Percentiles rank a stretch among this genome's conserved stretches.
phyloP scores from a whole-genome alignment of 2,113 vertebrate species.

The Seriola aureovittata region DNA sequence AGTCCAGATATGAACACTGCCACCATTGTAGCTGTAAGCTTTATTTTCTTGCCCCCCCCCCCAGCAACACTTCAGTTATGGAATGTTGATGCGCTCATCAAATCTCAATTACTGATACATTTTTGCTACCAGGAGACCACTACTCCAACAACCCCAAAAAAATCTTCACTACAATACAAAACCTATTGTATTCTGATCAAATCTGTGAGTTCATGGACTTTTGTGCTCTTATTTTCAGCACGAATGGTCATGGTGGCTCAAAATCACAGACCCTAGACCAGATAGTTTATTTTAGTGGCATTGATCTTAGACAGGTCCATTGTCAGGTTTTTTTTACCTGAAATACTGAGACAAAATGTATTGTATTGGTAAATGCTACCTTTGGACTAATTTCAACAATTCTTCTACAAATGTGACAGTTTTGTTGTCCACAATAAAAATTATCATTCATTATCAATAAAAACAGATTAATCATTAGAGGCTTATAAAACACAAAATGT shows the following conservation, averaged over 20 bases:
- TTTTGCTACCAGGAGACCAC: background rate
- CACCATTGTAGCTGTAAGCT: constrained; percentile 51
- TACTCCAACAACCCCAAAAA: background rate
- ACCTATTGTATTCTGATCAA: too few species aligned
- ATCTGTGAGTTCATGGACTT: background rate
- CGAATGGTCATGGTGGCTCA: background rate
- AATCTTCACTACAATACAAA: background rate
- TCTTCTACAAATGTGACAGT: background rate
- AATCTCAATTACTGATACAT: constrained; percentile 12
- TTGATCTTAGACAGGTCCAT: background rate
- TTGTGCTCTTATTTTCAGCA: constrained; percentile 13
- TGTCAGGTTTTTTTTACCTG: background rate
- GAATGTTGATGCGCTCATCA: constrained; percentile 41
- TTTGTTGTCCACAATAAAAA: too few species aligned
- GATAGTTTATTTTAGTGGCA: background rate
- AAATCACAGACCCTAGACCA: too few species aligned
- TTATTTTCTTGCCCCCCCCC: constrained; percentile 38
- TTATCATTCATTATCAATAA: background rate
- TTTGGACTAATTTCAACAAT: background rate
- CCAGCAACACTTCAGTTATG: constrained; percentile 20
- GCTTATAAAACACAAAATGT: background rate
- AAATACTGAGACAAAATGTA: constrained; percentile 12
- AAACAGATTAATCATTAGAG: background rate
- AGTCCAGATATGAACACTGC: constrained; percentile 62
- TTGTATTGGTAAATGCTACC: background rate